A percentile compares a stretch with the other conserved stretches of the same genome.
These are phyloP conservation scores for Saccopteryx leptura DNA, from an alignment of 2,113 vertebrate species.

Conservation along the genomic window DNA sequence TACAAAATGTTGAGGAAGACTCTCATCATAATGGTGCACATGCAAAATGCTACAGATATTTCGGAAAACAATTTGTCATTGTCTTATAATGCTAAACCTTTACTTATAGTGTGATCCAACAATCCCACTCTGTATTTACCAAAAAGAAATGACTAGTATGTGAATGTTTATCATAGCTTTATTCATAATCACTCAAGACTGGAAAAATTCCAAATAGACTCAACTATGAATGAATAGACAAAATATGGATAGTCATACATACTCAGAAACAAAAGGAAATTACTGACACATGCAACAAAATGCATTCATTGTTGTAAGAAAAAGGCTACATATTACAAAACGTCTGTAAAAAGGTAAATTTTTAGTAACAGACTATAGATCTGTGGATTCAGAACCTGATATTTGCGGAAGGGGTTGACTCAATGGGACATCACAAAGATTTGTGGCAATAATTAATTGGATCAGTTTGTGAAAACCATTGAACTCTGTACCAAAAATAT, in stretches of 20 bases:
- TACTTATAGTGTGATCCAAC: neutral
- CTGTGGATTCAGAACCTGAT: neutral
- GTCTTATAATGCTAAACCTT: neutral
- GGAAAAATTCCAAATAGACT: neutral
- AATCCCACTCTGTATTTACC: neutral
- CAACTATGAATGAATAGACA: neutral
- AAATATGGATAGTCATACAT: neutral
- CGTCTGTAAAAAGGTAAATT: neutral
- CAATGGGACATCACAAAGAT: neutral
- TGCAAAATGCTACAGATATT: neutral
- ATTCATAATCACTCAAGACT: neutral
- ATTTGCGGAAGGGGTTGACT: neutral
- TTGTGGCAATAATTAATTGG: neutral
- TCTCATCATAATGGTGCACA: neutral
- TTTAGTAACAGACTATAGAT: neutral
- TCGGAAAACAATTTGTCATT: neutral
- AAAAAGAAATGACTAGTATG: neutral
- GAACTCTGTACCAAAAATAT: neutral
- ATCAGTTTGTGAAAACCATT: conserved; percentile 1
- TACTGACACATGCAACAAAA: neutral
- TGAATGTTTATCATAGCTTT: neutral
- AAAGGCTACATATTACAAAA: neutral
- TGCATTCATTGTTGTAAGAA: neutral
- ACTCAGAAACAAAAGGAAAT: neutral
- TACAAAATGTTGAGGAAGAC: neutral